Base-by-base conservation (phyloP, 2,888 invertebrate species). In the Strigamia crassipes region DNA sequence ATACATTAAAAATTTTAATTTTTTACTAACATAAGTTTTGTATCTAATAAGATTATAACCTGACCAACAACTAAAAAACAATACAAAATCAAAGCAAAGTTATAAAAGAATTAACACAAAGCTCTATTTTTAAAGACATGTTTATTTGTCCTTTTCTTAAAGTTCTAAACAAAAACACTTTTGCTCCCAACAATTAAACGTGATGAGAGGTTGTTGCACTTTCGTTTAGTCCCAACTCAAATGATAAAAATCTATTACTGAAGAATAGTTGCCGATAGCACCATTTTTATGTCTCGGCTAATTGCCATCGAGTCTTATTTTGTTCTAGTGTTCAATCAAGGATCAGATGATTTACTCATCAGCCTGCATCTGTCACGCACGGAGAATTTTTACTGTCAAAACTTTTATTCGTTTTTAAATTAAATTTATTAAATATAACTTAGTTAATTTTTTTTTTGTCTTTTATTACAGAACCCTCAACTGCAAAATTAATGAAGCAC, bases 321-420 rank as follows among this genome's bases (percentile, higher is more conserved):
- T 23, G 61, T 66, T 66, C 21, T 66, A 23, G 21, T 66, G 61
- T 21, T 66, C 18, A 66, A 66, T 18, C 61, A 66, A 66, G 61
- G 46, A 46, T 46, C 46, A 46, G 18, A 66, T 66, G 61, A 66
- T 66, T 66, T 66, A 66, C 61, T 66, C 61, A 12, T 21, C 18
- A 21, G 18, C 8, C 61, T 66, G 61, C 61, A 21, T 23, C 23
- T 23, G 61, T 66, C 61, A 66, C 23, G 61, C 61, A 66, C 61
- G 61, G 8, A 66, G 18, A 66, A 66, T 21, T 66, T 27, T 66
- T 66, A 66, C 18, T 21, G 23, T 66, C 61, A n/a, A 66, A 66
- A 66, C n/a, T 9, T 23, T 23, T 66, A 23, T 23, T 23, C 21
- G 1, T 18, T 66, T 23, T 23, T 66, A 66, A 21, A 21, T 12